These are phyloP conservation scores for Nanorana parkeri DNA, from an alignment of 2,113 vertebrate genomes.

Conservation along the genomic window DNA sequence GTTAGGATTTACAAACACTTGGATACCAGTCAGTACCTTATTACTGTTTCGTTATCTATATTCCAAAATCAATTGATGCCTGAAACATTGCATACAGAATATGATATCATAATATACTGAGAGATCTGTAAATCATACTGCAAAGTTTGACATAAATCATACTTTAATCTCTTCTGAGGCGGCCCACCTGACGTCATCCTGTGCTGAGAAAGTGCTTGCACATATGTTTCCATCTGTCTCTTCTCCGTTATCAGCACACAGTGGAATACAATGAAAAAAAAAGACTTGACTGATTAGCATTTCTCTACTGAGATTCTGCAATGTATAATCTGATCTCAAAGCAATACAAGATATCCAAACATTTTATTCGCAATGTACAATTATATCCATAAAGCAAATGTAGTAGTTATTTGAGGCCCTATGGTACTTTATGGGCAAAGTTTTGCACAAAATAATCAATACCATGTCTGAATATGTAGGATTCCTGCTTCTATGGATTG, in stretches of 20 bases:
- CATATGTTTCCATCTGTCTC: constrained; percentile 2
- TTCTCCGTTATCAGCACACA: neutral
- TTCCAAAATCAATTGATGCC: neutral
- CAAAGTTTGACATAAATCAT: constrained; percentile 8
- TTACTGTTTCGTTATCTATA: too few species aligned
- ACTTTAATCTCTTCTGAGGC: neutral
- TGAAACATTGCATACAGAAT: neutral
- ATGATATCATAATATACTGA: neutral
- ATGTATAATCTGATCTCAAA: neutral
- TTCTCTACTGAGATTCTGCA: neutral
- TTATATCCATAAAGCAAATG: too few species aligned
- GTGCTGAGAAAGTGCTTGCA: constrained; percentile 9
- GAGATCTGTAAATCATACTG: neutral
- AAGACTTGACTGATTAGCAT: neutral
- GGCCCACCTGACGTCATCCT: neutral
- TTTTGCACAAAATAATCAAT: too few species aligned
- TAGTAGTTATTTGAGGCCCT: too few species aligned
- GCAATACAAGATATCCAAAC: neutral
- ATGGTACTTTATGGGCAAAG: too few species aligned
- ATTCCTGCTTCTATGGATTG: too few species aligned
- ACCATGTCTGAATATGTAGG: too few species aligned
- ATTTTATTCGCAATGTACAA: neutral
- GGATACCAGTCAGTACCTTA: too few species aligned
- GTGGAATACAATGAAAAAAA: neutral
- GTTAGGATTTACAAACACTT: too few species aligned